These are phyloP conservation scores for Brachirus orientalis DNA, from an alignment of 2,113 vertebrate genomes.

Conservation along the genomic window DNA sequence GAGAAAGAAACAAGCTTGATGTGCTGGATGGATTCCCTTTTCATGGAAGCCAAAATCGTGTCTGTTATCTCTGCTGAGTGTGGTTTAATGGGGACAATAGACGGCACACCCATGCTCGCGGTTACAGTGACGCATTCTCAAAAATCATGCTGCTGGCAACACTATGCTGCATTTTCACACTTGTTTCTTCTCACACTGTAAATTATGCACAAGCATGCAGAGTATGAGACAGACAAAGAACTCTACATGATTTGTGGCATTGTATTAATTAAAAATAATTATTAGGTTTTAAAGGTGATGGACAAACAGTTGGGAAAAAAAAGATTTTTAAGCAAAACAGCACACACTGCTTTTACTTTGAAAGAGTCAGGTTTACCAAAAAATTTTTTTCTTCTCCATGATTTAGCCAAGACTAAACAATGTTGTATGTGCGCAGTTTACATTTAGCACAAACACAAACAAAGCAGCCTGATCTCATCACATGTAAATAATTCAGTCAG, in stretches of 20 bases:
- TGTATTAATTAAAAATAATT: not conserved
- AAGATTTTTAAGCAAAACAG: too few species aligned
- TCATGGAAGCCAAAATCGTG: not conserved
- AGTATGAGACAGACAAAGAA: not conserved
- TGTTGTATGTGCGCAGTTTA: too few species aligned
- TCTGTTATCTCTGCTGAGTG: conserved; percentile 26
- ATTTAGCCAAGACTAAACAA: too few species aligned
- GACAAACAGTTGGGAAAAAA: too few species aligned
- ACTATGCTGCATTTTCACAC: not conserved
- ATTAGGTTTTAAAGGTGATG: not conserved
- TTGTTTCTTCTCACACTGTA: not conserved
- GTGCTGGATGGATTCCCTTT: not conserved
- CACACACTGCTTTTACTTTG: too few species aligned
- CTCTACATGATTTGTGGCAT: not conserved
- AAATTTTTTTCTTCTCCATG: too few species aligned
- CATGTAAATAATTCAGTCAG: too few species aligned
- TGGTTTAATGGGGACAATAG: conserved; percentile 9
- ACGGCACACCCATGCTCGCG: conserved; percentile 33
- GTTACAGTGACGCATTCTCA: conserved; percentile 42
- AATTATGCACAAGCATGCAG: not conserved
- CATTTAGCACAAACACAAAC: too few species aligned
- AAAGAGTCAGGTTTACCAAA: too few species aligned
- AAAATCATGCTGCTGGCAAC: conserved; percentile 21
- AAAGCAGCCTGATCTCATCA: too few species aligned
- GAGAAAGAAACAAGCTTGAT: conserved; percentile 5